Evolutionary conservation across 1,140 invertebrate species (phyloP), one percentile per base, ranked within the genome.

Genomic region (Gryllus bimaculatus): DNA sequence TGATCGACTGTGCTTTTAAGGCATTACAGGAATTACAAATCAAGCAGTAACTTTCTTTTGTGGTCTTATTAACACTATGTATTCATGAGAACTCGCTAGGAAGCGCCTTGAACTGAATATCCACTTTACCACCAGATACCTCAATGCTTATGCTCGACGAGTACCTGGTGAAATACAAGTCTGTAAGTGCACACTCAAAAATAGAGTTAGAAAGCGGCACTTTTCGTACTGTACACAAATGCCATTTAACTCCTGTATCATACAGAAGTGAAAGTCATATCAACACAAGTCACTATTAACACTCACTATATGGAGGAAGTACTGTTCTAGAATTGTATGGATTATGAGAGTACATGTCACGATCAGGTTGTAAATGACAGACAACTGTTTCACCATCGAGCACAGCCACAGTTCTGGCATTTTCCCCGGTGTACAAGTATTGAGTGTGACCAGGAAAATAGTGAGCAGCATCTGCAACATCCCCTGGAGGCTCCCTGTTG

Each of bases 381-480:
- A 94, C 92, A 49, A 95, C 94, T 80, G 93, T 94, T 82, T 94
- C 92, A 3, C 93, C 93, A 83, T 94, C 93, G 13, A 95, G 86
- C 2, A 95, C 93, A 2, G 93, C 93, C 8, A 94, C 92, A 83
- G 92, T 88, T 87, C 89, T 87, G 86, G 83, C 80, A 80, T 85
- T 85, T 49, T 85, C 85, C 20, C 82, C 79, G 15, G 83, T 80
- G 78, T 82, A 80, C 79, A 81, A 21, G 73, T 74, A 79, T 21
- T 47, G 15, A 18, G 8, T 48, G 47, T 39, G 79, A 39, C 74
- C 80, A 79, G 47, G 75, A 48, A 66, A 81, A 77, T 80, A 74
- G 78, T 74, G 47, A 15, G 74, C 74, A 48, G 49, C 18, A 48
- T 75, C 74, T n/a, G 76, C 12, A 78, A 76, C 49, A 54, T 47